Evolutionary conservation across 2,888 invertebrate genomes (phyloP).

Genomic region (Leptinotarsa haldemani): DNA sequence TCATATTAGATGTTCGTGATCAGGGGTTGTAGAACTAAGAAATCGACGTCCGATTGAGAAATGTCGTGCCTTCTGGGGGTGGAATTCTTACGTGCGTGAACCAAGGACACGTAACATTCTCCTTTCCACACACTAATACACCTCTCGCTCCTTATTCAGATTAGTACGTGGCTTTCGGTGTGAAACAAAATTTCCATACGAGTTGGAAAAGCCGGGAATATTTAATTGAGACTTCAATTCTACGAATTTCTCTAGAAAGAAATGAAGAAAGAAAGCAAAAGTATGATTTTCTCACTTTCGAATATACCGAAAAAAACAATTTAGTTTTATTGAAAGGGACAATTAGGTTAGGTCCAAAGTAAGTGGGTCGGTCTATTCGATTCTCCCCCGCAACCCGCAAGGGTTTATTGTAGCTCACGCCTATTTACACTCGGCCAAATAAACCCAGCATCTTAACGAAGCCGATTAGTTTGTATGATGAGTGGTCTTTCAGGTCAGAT

Average conservation of each 20-base stretch:
- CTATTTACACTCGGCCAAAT: no score
- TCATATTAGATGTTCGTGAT: conserved; percentile 49
- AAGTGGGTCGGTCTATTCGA: no score
- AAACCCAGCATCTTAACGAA: no score
- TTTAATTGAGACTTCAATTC: neutral
- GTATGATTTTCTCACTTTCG: no score
- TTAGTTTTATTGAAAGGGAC: no score
- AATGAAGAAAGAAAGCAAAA: no score
- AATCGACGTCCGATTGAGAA: conserved; percentile 52
- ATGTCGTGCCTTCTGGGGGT: conserved; percentile 53
- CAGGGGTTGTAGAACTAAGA: conserved; percentile 51
- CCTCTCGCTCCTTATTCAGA: conserved; percentile 7
- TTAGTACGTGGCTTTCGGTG: neutral
- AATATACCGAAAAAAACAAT: no score
- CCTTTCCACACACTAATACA: neutral
- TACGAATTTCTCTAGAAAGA: neutral
- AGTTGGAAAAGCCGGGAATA: conserved; percentile 1
- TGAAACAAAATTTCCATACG: conserved; percentile 5
- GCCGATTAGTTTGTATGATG: no score
- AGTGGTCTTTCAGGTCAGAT: no score
- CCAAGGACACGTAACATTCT: conserved; percentile 45
- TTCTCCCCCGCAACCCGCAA: no score
- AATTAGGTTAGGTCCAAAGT: no score
- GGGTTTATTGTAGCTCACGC: no score
- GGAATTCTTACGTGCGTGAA: conserved; percentile 56